Evolutionary conservation across 2,888 invertebrate genomes (phyloP), one percentile per base, ranked within the genome.

Genomic region (Phortica okadai): DNA sequence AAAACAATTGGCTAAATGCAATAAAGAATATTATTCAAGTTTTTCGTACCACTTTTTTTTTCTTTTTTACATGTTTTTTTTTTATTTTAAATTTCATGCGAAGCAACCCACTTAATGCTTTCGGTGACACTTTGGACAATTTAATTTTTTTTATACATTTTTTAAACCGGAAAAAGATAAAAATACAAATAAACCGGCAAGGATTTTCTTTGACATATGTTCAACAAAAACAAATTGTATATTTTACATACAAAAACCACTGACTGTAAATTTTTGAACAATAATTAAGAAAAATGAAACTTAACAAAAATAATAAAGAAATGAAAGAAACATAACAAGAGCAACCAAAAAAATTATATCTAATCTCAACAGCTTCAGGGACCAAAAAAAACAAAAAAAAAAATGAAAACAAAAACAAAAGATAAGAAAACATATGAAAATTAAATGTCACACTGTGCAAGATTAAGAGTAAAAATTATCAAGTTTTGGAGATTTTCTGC

Each of bases 331-430:
- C 58, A 80, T 76, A 78, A 76, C 69, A 80, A 81, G 69, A 79
- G 79, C 74, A 82, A 80, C 64, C 21, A 77, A 77, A 33, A 76
- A 72, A 74, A 77, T 79, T 83, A 82, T 80, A 87, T 84, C 83
- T 84, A 84, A 86, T 86, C 88, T 85, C 87, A 88, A 84, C 88
- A 88, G 88, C 87, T 90, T 90, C 90, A 90, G 90, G 90, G 90
- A 90, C 90, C 90, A 90, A 89, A 85, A 78, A n/a, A 80, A 76
- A 54, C 62, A 69, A 75, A 58, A 76, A 74, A 25, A 74, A 74
- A 81, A 54, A 76, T 21, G 78, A 56, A 77, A 76, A 70, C 5
- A 75, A 76, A 77, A 76, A 56, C 33, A 56, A 80, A 77, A 74
- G 45, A 44, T 21, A 62, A 59, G 58, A 77, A 77, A 16, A 21